phyloP scores from a whole-genome alignment of 2,113 vertebrate species.

The Brienomyrus longianalis region DNA sequence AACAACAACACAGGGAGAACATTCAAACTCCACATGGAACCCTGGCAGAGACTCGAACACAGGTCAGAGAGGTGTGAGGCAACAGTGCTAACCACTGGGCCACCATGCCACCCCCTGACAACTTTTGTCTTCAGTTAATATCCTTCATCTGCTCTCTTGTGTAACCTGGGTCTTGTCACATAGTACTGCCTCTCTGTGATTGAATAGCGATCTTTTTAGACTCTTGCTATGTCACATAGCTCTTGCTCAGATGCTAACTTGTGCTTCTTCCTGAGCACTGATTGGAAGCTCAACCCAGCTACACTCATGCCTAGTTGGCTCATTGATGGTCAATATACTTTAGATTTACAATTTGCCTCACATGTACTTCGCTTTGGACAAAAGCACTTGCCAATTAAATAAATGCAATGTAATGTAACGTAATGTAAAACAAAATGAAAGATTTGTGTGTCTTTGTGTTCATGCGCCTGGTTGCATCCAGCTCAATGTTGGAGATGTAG shows the following conservation, averaged over 20 bases:
- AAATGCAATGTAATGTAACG: background rate
- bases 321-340: background rate
- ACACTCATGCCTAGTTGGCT: background rate
- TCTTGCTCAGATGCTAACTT: background rate
- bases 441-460: conserved; percentile 6
- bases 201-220: background rate
- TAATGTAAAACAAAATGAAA: conserved; percentile 9
- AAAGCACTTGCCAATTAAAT: background rate
- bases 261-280: background rate
- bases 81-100: too few species aligned
- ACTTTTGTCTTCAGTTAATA: background rate
- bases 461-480: conserved; percentile 29
- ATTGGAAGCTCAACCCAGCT: background rate
- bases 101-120: too few species aligned
- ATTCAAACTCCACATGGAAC: too few species aligned
- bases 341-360: background rate
- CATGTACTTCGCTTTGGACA: background rate
- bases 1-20: too few species aligned
- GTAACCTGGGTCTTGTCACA: background rate
- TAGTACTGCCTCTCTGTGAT: background rate
- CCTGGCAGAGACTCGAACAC: too few species aligned
- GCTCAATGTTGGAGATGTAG: background rate
- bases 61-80: too few species aligned
- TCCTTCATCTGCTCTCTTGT: background rate
- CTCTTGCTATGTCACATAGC: background rate